Evolutionary conservation across 2,888 invertebrate species (phyloP).

Genomic region (Sarcophaga caerulescens): DNA sequence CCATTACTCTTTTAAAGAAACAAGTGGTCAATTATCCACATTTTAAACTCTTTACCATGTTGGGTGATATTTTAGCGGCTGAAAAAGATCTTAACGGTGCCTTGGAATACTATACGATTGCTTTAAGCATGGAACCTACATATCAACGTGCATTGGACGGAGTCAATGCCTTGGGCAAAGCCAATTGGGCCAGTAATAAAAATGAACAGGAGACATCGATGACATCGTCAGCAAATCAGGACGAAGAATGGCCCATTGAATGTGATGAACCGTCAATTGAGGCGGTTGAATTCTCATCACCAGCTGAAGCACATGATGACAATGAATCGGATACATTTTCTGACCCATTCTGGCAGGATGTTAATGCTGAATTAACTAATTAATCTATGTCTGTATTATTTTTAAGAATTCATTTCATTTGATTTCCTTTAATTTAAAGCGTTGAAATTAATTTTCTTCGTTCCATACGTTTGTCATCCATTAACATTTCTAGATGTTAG

Average conservation of each 20-base stretch:
- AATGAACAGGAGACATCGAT: conserved; percentile 70
- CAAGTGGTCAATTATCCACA: conserved; percentile 82
- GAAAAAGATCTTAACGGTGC: conserved; percentile 78
- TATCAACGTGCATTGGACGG: conserved; percentile 78
- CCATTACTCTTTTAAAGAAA: conserved; percentile 86
- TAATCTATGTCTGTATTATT: conserved; percentile 43
- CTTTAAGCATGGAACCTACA: conserved; percentile 78
- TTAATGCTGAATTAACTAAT: conserved; percentile 83
- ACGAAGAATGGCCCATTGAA: conserved; percentile 77
- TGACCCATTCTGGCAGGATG: conserved; percentile 84
- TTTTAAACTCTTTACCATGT: conserved; percentile 77
- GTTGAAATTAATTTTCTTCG: neutral
- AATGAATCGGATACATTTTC: conserved; percentile 82
- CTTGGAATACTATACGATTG: conserved; percentile 78
- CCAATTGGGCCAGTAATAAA: conserved; percentile 67
- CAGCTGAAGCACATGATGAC: conserved; percentile 79
- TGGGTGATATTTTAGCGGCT: conserved; percentile 77
- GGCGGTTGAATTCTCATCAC: conserved; percentile 77
- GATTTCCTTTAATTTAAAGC: neutral
- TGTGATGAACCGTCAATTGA: conserved; percentile 78
- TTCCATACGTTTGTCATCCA: conserved; percentile 9
- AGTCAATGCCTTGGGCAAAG: conserved; percentile 76
- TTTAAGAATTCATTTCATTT: neutral
- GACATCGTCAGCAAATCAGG: conserved; percentile 72
- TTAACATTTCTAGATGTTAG: conserved; percentile 9